Evolutionary conservation across 2,113 vertebrate genomes (phyloP).

Genomic region (Synodontis membranacea): DNA sequence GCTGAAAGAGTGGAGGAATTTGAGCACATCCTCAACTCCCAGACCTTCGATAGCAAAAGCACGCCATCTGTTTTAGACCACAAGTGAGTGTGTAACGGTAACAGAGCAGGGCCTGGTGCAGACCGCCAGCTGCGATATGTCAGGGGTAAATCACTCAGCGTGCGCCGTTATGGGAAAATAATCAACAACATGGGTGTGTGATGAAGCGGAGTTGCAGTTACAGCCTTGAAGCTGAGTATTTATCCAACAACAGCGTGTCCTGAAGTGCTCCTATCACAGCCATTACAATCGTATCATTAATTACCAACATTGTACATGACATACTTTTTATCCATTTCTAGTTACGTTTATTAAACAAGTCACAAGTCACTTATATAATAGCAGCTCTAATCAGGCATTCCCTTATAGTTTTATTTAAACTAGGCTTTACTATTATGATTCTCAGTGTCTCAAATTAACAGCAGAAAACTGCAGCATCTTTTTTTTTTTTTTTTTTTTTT

Average conservation of each 20-base stretch:
- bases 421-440: too few species aligned
- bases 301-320: not conserved
- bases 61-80: constrained; percentile 80
- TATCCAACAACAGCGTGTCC: not conserved
- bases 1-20: constrained; percentile 87
- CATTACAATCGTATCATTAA: not conserved
- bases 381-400: too few species aligned
- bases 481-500: too few species aligned
- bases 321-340: not conserved
- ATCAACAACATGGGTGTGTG: not conserved
- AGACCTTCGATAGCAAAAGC: constrained; percentile 74
- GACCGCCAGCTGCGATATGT: not conserved
- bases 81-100: constrained; percentile 77
- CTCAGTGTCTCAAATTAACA: too few species aligned
- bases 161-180: not conserved
- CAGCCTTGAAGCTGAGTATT: not conserved
- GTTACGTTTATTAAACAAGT: not conserved
- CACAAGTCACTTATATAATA: not conserved
- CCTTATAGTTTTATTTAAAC: too few species aligned
- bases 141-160: not conserved
- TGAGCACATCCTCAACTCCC: constrained; percentile 84
- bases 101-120: not conserved
- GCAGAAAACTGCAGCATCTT: too few species aligned
- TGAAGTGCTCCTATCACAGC: not conserved
- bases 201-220: not conserved